Percentiles rank a stretch among this genome's conserved stretches.
Evolutionary conservation across 1,140 invertebrate genomes (phyloP).

Genomic region (Nasonia vitripennis): DNA sequence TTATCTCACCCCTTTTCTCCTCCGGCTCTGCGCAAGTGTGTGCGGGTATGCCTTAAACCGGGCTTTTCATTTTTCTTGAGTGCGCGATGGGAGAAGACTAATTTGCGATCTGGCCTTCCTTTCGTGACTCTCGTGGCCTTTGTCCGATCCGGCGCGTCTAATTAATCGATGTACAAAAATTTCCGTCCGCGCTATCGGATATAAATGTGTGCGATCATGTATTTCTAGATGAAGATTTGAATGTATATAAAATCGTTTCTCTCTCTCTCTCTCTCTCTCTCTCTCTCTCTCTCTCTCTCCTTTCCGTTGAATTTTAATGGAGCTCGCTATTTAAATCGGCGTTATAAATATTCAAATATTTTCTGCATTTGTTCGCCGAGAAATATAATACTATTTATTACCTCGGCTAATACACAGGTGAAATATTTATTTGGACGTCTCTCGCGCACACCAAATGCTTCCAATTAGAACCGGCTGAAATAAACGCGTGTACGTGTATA

Average conservation of each 20-base stretch:
- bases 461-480: too few relatives aligned
- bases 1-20: slow-evolving; percentile 35
- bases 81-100: slow-evolving; percentile 23
- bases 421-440: too few relatives aligned
- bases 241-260: neutral
- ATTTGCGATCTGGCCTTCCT: slow-evolving; percentile 25
- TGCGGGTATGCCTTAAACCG: slow-evolving; percentile 10
- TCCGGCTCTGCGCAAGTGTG: neutral
- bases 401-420: neutral
- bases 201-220: neutral
- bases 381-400: neutral
- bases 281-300: too few relatives aligned
- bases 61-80: slow-evolving; percentile 50
- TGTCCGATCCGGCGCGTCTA: neutral
- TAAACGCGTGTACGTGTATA: too few relatives aligned
- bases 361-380: neutral
- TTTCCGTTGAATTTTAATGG: too few relatives aligned
- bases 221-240: neutral
- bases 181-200: too few relatives aligned
- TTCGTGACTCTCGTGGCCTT: neutral
- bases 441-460: too few relatives aligned
- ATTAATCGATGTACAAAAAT: neutral
- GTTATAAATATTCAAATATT: neutral
- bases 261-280: too few relatives aligned
- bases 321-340: neutral